A percentile compares a stretch with the other conserved stretches of the same genome.
Evolutionary conservation across 2,888 invertebrate species (phyloP).

Genomic region (Tetranychus piercei): DNA sequence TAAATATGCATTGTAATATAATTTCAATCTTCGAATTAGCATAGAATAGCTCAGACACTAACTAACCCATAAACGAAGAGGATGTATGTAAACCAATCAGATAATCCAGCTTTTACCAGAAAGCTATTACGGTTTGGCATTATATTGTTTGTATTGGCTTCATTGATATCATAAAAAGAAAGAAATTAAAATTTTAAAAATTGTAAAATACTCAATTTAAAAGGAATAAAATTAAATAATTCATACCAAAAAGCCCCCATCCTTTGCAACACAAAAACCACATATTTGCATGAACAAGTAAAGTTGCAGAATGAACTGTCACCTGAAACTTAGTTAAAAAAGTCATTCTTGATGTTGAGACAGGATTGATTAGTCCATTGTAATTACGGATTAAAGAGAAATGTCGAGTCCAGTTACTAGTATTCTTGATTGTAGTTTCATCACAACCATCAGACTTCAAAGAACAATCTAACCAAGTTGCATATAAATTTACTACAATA

Average conservation of each 20-base stretch:
- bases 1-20: neutral
- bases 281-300: neutral
- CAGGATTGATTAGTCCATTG: neutral
- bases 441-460: neutral
- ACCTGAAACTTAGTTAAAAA: neutral
- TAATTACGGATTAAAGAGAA: neutral
- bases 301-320: neutral
- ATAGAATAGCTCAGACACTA: too few species aligned
- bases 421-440: too few species aligned
- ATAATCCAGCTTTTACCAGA: too few species aligned
- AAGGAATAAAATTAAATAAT: neutral
- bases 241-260: neutral
- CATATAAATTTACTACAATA: neutral
- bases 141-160: too few species aligned
- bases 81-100: too few species aligned
- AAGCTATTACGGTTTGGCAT: too few species aligned
- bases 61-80: too few species aligned
- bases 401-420: neutral
- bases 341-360: neutral
- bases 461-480: neutral
- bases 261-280: neutral
- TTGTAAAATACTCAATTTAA: too few species aligned
- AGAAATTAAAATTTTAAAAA: neutral
- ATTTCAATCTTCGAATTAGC: too few species aligned
- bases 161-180: too few species aligned